Percentiles rank a stretch among this genome's conserved stretches.
These are phyloP conservation scores for Nannospalax galili DNA, from an alignment of 2,113 vertebrate species.

Conservation along the genomic window DNA sequence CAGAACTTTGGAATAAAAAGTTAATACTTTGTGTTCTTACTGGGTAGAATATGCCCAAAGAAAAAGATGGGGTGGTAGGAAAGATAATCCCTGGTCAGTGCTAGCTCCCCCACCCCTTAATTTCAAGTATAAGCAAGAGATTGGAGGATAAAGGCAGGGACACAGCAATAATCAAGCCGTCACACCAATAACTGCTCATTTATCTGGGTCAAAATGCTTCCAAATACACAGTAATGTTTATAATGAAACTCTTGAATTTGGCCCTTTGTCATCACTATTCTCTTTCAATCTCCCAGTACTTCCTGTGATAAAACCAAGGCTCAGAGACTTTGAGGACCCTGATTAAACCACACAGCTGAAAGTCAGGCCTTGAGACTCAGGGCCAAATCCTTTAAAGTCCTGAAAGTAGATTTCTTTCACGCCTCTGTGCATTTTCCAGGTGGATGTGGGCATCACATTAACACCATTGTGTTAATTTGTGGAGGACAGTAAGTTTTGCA, in stretches of 20 bases:
- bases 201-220: background rate
- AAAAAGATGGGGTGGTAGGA: background rate
- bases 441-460: background rate
- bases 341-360: background rate
- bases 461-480: background rate
- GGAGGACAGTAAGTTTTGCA: background rate
- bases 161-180: background rate
- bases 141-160: background rate
- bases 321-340: background rate
- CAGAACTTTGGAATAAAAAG: background rate
- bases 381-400: background rate
- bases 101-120: background rate
- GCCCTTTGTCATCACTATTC: background rate
- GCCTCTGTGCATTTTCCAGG: background rate
- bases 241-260: background rate
- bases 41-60: background rate
- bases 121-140: background rate
- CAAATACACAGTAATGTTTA: background rate
- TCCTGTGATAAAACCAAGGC: conserved; percentile 14
- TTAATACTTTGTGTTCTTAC: background rate
- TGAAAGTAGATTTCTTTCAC: background rate
- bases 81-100: background rate
- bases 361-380: background rate
- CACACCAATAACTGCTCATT: background rate
- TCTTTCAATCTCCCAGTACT: background rate